Evolutionary conservation across 2,113 vertebrate species (phyloP).

Genomic region (Prunella fulvescens): DNA sequence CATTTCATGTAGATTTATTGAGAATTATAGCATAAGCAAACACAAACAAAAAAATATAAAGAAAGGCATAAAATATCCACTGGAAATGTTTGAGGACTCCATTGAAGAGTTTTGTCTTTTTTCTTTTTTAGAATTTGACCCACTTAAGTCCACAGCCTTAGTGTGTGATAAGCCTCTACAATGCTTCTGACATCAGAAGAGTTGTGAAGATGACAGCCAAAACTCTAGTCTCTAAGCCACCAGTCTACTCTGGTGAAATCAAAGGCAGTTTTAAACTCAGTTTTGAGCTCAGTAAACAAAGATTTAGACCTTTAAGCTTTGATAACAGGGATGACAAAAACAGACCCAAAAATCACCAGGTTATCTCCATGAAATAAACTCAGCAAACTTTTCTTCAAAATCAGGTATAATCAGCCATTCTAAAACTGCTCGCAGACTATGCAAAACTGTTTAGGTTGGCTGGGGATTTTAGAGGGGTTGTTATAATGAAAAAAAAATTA

Average conservation of each 20-base stretch:
- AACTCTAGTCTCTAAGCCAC: background rate
- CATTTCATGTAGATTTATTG: background rate
- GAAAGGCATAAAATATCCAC: background rate
- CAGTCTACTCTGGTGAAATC: background rate
- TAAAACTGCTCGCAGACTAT: background rate
- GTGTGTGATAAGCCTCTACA: background rate
- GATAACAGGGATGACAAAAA: background rate
- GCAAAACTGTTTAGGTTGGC: background rate
- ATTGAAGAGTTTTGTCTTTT: background rate
- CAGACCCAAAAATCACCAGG: background rate
- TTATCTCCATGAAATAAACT: background rate
- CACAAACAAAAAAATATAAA: background rate
- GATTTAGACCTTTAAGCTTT: background rate
- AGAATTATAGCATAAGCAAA: background rate
- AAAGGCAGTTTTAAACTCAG: background rate
- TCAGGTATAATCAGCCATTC: background rate
- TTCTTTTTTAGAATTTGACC: background rate
- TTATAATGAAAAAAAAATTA: background rate
- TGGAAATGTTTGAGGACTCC: background rate
- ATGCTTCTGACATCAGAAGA: background rate
- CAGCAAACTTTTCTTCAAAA: background rate
- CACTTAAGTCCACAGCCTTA: background rate
- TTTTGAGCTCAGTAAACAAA: conserved; percentile 10
- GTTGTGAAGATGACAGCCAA: background rate
- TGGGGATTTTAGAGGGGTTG: background rate